Percentiles rank a stretch among this genome's conserved stretches.
Conservation (phyloP, 2,888 invertebrate genomes). For the Hyppa rectilinea region DNA sequence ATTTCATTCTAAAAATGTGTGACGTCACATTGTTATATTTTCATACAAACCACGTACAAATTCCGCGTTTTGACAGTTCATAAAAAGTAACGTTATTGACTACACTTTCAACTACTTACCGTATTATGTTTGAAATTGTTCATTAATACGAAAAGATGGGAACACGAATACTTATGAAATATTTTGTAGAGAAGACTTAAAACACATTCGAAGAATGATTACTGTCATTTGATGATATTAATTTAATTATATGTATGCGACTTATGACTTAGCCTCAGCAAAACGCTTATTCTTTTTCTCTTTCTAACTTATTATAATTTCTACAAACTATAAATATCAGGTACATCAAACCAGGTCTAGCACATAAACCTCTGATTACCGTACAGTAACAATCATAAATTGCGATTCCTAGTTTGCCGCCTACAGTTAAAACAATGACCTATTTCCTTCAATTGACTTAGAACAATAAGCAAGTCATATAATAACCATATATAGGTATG, state of each 20-base stretch:
- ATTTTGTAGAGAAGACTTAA: neutral
- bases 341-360: neutral
- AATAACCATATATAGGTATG: neutral
- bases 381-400: conserved; percentile 19
- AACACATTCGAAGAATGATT: neutral
- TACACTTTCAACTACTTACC: too few relatives aligned
- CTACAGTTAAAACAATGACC: conserved; percentile 41
- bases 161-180: neutral
- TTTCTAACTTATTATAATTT: neutral
- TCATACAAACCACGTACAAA: too few relatives aligned
- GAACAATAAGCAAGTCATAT: conserved; percentile 32
- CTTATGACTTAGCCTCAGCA: neutral
- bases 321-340: neutral
- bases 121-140: too few relatives aligned
- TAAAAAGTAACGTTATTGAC: too few relatives aligned
- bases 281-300: neutral
- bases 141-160: neutral
- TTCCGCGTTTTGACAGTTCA: too few relatives aligned
- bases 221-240: too few relatives aligned
- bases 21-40: too few relatives aligned
- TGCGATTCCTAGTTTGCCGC: conserved; percentile 16
- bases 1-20: too few relatives aligned
- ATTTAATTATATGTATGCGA: too few relatives aligned
- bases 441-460: conserved; percentile 47
- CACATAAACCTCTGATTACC: neutral